Evolutionary conservation across 2,888 invertebrate genomes (phyloP).

Genomic region (Macrophya annulata): DNA sequence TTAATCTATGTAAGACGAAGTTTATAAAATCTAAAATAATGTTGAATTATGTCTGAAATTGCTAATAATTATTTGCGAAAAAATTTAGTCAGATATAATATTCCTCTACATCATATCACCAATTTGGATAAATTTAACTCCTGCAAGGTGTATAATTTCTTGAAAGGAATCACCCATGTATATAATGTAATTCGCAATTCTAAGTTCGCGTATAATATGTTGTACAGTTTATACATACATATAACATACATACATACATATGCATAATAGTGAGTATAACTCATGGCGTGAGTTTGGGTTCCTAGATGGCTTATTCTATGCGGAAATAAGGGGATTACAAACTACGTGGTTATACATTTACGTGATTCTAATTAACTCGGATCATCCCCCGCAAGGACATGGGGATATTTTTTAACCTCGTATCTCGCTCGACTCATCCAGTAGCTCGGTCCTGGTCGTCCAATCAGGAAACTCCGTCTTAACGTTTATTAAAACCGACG

Average conservation of each 20-base stretch:
- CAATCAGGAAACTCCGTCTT: conserved; percentile 37
- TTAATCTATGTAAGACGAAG: too few relatives aligned
- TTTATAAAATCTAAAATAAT: too few relatives aligned
- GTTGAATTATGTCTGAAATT: too few relatives aligned
- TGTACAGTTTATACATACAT: not conserved
- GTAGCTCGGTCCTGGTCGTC: conserved; percentile 10
- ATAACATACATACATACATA: not conserved
- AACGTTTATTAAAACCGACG: conserved; percentile 42
- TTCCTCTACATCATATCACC: too few relatives aligned
- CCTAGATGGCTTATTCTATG: not conserved
- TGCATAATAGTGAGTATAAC: not conserved
- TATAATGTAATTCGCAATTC: not conserved
- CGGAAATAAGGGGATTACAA: not conserved
- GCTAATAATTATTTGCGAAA: too few relatives aligned
- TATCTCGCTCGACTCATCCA: conserved; percentile 15
- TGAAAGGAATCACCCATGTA: not conserved
- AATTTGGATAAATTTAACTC: too few relatives aligned
- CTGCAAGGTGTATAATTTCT: too few relatives aligned
- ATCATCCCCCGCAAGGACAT: conserved; percentile 23
- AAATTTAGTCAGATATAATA: too few relatives aligned
- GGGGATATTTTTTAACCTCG: conserved; percentile 16
- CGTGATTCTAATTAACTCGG: conserved; percentile 45
- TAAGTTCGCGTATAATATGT: not conserved
- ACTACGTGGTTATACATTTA: not conserved
- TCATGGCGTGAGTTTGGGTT: conserved; percentile 13